A percentile compares a stretch with the other conserved stretches of the same genome.
These are phyloP conservation scores for Delphinus delphis DNA, from an alignment of 2,113 vertebrate genomes.

Conservation along the genomic window DNA sequence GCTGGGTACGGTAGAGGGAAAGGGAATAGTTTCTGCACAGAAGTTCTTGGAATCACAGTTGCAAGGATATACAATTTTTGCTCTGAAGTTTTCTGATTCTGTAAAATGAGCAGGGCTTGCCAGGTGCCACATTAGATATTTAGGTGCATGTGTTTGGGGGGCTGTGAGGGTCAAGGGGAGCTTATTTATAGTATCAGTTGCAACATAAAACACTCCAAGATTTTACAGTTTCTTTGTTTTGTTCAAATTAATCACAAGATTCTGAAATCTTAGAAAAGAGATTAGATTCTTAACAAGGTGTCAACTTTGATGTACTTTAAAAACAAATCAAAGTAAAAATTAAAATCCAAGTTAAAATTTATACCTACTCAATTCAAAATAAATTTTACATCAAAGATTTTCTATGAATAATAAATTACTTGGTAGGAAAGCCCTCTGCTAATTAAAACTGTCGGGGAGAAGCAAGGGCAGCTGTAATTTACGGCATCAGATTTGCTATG, in stretches of 20 bases:
- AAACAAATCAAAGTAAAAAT: neutral
- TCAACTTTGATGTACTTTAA: neutral
- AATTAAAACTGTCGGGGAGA: neutral
- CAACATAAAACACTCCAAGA: neutral
- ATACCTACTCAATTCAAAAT: neutral
- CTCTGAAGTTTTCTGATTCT: neutral
- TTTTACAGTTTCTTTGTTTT: neutral
- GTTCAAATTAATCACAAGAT: neutral
- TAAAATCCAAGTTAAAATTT: neutral
- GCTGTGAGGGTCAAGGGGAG: neutral
- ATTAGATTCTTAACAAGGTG: neutral
- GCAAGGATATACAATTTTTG: neutral
- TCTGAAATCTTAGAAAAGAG: neutral
- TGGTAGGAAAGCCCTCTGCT: neutral
- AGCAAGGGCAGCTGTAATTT: neutral
- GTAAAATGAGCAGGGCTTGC: neutral
- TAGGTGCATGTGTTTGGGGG: neutral
- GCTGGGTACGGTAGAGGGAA: too few relatives aligned
- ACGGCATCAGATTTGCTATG: too few relatives aligned
- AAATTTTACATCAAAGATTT: neutral
- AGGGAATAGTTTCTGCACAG: neutral
- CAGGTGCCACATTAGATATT: rapidly evolving
- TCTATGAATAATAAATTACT: neutral
- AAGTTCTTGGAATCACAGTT: neutral
- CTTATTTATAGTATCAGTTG: neutral